phyloP scores from a whole-genome alignment of 2,113 vertebrate genomes.

The Scalopus aquaticus region DNA sequence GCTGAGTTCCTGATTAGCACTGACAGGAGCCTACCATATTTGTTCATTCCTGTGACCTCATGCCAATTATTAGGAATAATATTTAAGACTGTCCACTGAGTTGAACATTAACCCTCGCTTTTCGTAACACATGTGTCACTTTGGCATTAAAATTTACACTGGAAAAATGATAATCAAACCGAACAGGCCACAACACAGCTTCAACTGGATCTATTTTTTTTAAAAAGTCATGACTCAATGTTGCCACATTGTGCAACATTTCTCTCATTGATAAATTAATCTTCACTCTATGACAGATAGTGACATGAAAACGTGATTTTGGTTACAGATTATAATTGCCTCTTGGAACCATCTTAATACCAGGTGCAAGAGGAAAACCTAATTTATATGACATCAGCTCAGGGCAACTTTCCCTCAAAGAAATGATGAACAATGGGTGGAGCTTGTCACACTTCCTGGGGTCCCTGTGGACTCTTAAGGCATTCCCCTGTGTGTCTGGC shows the following conservation, averaged over 20 bases:
- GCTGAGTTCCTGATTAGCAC: not conserved
- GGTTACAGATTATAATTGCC: not conserved
- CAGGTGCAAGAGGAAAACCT: not conserved
- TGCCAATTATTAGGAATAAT: fast-evolving
- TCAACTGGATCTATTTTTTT: not conserved
- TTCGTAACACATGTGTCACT: not conserved
- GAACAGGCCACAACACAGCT: not conserved
- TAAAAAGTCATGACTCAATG: not conserved
- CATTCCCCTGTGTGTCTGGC: not conserved
- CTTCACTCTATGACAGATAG: slow-evolving; percentile 19
- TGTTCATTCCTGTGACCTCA: not conserved
- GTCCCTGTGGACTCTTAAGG: not conserved
- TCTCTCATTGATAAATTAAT: slow-evolving; percentile 13
- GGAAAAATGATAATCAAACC: not conserved
- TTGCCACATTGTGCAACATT: not conserved
- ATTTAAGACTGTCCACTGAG: not conserved
- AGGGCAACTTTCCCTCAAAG: not conserved
- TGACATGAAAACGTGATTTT: slow-evolving; percentile 39
- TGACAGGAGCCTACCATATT: fast-evolving
- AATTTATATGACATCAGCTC: not conserved
- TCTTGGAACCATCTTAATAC: not conserved
- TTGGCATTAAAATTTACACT: not conserved
- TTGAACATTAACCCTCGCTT: not conserved
- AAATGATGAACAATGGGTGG: not conserved
- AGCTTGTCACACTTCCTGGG: not conserved